A percentile compares a stretch with the other conserved stretches of the same genome.
phyloP scores from a whole-genome alignment of 2,797 vertebrate species.

The Pelodytes ibericus region DNA sequence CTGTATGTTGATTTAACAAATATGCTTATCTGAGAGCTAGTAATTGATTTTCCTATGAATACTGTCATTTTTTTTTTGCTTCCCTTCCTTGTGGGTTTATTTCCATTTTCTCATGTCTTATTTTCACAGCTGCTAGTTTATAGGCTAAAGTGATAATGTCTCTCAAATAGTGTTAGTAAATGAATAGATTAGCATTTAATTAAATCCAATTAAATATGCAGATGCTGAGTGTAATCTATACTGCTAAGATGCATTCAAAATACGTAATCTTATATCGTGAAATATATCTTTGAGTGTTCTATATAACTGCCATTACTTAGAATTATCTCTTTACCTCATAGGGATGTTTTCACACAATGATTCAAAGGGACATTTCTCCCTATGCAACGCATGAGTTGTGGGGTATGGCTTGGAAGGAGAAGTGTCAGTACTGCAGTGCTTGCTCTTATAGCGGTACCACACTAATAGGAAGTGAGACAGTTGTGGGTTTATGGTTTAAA shows the following conservation, averaged over 20 bases:
- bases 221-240: constrained; percentile 37
- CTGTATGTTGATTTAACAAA: constrained; percentile 30
- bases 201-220: constrained; percentile 57
- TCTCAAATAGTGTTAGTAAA: constrained; percentile 56
- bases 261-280: neutral
- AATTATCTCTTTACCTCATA: neutral
- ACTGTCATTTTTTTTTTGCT: constrained; percentile 45
- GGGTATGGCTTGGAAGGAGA: too few relatives aligned
- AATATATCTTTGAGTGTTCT: neutral
- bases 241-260: constrained; percentile 15
- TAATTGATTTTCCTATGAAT: constrained; percentile 46
- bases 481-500: too few relatives aligned
- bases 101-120: constrained; percentile 41
- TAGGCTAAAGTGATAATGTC: constrained; percentile 44
- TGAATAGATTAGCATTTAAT: constrained; percentile 57
- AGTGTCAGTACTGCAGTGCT: too few relatives aligned
- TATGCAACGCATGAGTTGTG: too few relatives aligned
- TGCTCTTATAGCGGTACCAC: too few relatives aligned
- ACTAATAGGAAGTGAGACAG: too few relatives aligned
- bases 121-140: constrained; percentile 49
- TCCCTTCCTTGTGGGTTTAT: constrained; percentile 44
- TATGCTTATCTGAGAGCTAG: constrained; percentile 27
- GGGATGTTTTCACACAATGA: neutral
- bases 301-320: neutral
- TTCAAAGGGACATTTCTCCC: neutral